Conservation (phyloP, 2,888 invertebrate species). For the Chymomyza caudatula region DNA sequence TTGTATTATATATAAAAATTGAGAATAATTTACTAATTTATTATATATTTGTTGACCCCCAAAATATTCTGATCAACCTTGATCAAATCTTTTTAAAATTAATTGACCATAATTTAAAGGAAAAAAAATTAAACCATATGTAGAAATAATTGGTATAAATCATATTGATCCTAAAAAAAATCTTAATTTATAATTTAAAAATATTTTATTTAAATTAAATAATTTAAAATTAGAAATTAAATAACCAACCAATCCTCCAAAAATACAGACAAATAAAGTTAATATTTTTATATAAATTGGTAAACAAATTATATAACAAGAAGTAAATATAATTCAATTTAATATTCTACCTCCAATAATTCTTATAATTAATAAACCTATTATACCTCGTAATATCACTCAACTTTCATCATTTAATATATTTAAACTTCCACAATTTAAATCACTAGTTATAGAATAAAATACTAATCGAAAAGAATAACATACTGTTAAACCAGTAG, state of each 20-base stretch:
- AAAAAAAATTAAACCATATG: slow-evolving; percentile 78
- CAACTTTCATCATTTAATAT: slow-evolving; percentile 79
- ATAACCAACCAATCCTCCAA: slow-evolving; percentile 78
- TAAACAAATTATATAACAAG: slow-evolving; percentile 80
- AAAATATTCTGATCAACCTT: slow-evolving; percentile 79
- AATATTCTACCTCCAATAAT: slow-evolving; percentile 80
- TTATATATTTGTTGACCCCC: slow-evolving; percentile 78
- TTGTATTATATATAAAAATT: slow-evolving; percentile 70
- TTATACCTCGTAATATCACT: slow-evolving; percentile 79
- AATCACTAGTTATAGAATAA: slow-evolving; percentile 80
- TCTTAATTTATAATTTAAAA: slow-evolving; percentile 75
- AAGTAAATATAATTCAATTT: slow-evolving; percentile 80
- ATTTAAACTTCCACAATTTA: slow-evolving; percentile 79
- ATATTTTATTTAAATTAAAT: slow-evolving; percentile 78
- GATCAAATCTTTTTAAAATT: slow-evolving; percentile 79
- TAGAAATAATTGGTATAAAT: slow-evolving; percentile 74
- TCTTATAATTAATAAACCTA: slow-evolving; percentile 58
- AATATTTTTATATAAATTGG: slow-evolving; percentile 80
- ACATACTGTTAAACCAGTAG: slow-evolving; percentile 81
- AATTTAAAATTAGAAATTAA: slow-evolving; percentile 78
- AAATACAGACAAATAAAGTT: slow-evolving; percentile 79
- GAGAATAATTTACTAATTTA: slow-evolving; percentile 77
- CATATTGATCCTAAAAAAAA: slow-evolving; percentile 79
- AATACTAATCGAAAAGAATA: slow-evolving; percentile 81
- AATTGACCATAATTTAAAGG: slow-evolving; percentile 78